Percentiles rank a stretch among this genome's conserved stretches.
These are phyloP conservation scores for Nycticorax nycticorax DNA, from an alignment of 2,113 vertebrate genomes.

Conservation along the genomic window DNA sequence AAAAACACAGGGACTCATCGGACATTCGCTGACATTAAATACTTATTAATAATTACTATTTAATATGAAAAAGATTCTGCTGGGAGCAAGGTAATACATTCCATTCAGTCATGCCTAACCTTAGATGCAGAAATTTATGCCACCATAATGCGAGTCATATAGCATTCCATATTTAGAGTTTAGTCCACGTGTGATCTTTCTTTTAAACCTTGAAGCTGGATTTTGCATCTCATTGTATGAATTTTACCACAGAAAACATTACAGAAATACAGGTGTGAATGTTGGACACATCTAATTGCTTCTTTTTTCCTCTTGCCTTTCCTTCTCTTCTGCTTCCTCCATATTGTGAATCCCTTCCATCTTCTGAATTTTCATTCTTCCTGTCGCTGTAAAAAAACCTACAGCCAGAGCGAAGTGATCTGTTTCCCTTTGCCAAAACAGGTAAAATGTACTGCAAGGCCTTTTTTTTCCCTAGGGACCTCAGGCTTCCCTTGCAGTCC, in stretches of 20 bases:
- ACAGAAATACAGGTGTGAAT: not conserved
- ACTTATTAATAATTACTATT: not conserved
- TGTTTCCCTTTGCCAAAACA: not conserved
- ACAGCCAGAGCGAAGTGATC: not conserved
- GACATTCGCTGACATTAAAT: not conserved
- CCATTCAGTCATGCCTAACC: not conserved
- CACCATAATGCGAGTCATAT: accelerated
- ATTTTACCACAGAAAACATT: not conserved
- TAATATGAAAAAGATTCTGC: not conserved
- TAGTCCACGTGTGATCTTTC: not conserved
- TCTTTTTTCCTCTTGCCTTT: not conserved
- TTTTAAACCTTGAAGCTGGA: not conserved
- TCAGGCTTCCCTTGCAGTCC: not conserved
- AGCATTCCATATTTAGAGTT: not conserved
- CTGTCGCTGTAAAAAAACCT: not conserved
- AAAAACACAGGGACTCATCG: not conserved
- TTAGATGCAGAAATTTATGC: not conserved
- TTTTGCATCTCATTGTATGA: not conserved
- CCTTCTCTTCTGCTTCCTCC: not conserved
- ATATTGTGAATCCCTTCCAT: not conserved
- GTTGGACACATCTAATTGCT: not conserved
- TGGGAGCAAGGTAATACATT: not conserved
- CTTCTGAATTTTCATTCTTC: not conserved
- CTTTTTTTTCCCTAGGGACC: not conserved
- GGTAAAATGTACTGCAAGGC: not conserved